These are phyloP conservation scores for Dolichomitus sp. DNA, from an alignment of 2,888 invertebrate species.

Conservation along the genomic window DNA sequence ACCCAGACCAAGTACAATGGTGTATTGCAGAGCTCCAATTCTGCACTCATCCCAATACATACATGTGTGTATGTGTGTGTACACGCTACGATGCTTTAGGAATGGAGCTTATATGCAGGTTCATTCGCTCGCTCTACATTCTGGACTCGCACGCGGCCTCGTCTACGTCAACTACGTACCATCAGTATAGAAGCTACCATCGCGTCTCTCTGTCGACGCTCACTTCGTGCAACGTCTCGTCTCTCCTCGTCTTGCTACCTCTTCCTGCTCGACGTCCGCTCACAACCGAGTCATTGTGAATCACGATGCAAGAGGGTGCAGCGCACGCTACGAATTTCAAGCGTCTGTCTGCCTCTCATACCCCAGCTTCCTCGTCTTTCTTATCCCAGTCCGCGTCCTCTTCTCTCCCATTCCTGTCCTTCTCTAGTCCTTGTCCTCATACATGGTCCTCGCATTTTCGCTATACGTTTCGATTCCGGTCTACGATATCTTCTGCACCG, in stretches of 20 bases:
- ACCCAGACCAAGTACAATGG: conserved; percentile 3
- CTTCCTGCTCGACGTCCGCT: conserved; percentile 49
- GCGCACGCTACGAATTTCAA: conserved; percentile 75
- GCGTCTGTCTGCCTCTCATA: conserved; percentile 49
- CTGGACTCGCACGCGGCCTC: conserved; percentile 56
- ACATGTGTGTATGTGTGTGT: not conserved
- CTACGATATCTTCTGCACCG: conserved; percentile 2
- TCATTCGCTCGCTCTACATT: conserved; percentile 56
- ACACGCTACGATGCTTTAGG: conserved; percentile 26
- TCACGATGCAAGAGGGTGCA: conserved; percentile 67
- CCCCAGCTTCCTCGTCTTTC: conserved; percentile 26
- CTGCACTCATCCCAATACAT: not conserved
- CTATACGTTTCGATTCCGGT: conserved; percentile 27
- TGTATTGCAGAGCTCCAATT: not conserved
- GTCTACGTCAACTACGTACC: conserved; percentile 59
- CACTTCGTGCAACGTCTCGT: conserved; percentile 23
- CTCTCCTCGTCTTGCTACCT: conserved; percentile 49
- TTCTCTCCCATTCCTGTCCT: conserved; percentile 4
- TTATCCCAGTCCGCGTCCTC: conserved; percentile 25
- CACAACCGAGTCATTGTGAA: conserved; percentile 71
- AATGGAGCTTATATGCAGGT: conserved; percentile 39
- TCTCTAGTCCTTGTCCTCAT: not conserved
- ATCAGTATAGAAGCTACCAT: conserved; percentile 40
- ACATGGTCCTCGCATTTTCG: not conserved
- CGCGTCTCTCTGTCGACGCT: conserved; percentile 37